phyloP scores from a whole-genome alignment of 2,888 invertebrate genomes.

The Litoditis marina region DNA sequence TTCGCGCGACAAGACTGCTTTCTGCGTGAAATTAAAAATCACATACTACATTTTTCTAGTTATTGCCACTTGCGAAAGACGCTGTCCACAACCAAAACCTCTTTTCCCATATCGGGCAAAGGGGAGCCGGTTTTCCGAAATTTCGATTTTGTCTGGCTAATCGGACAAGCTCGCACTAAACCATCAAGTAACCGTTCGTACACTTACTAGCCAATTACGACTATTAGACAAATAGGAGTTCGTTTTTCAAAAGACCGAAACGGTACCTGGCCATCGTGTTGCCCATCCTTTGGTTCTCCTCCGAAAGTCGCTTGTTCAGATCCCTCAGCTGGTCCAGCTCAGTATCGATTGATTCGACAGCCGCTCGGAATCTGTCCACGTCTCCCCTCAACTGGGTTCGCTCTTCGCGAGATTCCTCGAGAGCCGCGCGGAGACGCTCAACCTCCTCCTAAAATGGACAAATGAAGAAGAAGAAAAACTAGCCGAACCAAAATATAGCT shows the following conservation, averaged over 20 bases:
- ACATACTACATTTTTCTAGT: too few relatives aligned
- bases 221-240: not conserved
- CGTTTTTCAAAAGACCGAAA: constrained; percentile 2
- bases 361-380: constrained; percentile 38
- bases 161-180: too few relatives aligned
- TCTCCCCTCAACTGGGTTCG: constrained; percentile 39
- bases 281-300: constrained; percentile 36
- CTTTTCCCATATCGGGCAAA: too few relatives aligned
- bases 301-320: constrained; percentile 33
- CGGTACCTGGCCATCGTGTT: constrained; percentile 29
- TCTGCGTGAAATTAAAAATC: too few relatives aligned
- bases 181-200: too few relatives aligned
- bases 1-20: too few relatives aligned
- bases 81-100: too few relatives aligned
- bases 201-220: too few relatives aligned
- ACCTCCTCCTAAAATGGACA: constrained; percentile 40
- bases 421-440: constrained; percentile 35
- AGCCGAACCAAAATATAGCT: too few relatives aligned
- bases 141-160: too few relatives aligned
- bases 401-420: constrained; percentile 41
- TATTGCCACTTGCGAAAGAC: too few relatives aligned
- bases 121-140: too few relatives aligned
- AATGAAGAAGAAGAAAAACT: not conserved
- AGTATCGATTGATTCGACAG: constrained; percentile 39
- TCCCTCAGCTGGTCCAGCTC: constrained; percentile 44